Evolutionary conservation across 2,113 vertebrate genomes (phyloP), one percentile per base, ranked within the genome.

Genomic region (Henicopernis longicauda): DNA sequence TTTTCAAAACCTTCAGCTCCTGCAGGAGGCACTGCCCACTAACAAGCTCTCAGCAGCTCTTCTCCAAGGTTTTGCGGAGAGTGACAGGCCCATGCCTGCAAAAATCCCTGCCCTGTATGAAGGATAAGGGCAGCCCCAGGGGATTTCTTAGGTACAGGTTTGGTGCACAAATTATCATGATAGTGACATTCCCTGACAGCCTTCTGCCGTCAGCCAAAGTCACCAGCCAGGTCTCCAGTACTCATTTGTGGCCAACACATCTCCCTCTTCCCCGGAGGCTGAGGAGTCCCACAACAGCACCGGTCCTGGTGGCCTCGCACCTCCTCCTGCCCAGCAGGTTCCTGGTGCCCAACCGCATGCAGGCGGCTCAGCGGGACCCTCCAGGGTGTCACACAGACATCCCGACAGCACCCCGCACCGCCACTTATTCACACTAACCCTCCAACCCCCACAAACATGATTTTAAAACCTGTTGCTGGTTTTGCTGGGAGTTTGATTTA

Each of bases 1-100:
- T 67, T 86, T 83, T 62, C 90, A 69, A 78, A 89, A 57, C 10
- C 38, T 74, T 27, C 80, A 47, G n/a, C 10, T 89, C 78, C 93
- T 76, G 49, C 50, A 93, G 87, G 92, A 97, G 84, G 81, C 70
- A 94, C 20, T 94, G 69, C 76, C 93, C 38, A 44, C 52, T 55
- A 63, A 47, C 13, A 72, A 93, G 84, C 36, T 72, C 70, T 62
- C 52, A 38, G 55, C 21, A 82, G 73, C 21, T 85, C 57, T 76
- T 89, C 7, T 23, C 18, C 6, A 47, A 4, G 34, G 40, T 22
- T 86, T 65, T 85, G 31, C 66, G 72, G 82, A 11, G 26, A 55
- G 42, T 31, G 34, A 29, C 67, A 73, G 13, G 17, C 17, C 25
- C 7, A 3, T 31, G 31, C 12, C 61, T 77, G 58, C 36, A 83